Base-by-base conservation (phyloP, 2,797 vertebrate species). In the Choloepus didactylus region DNA sequence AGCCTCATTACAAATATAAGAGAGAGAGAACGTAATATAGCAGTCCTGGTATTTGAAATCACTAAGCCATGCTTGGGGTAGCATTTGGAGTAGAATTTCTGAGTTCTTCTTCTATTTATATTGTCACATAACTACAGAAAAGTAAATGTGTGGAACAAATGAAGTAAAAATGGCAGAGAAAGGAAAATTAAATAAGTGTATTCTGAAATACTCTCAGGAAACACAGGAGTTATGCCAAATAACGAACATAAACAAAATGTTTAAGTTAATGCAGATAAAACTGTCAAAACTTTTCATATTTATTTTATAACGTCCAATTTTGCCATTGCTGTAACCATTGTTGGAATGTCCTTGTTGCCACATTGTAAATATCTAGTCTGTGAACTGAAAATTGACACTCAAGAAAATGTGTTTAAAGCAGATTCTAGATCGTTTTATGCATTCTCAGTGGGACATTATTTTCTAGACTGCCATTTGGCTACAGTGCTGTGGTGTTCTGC, bases 71-170 rank as follows among this genome's bases (percentile, higher is more conserved):
- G n/a, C 35, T 29, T 49, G 11, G 35, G 21, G 49, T 75, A 56
- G 67, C 62, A 81, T 69, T 89, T 46, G 51, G 59, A 41, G 15
- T 66, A 85, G 46, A 35, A 93, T 69, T 75, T 93, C 62, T 19
- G 77, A 92, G 44, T 27, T 60, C n/a, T 62, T 73, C 64, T 38
- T 96, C 90, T 94, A 76, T 93, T 76, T 91, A 62, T 64, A 92
- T 35, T 69, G 44, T 79, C 85, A 92, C 18, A 73, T 94, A 86
- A 80, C 69, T 92, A n/a, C 70, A 79, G 60, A 87, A 88, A 95
- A 95, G 73, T 73, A 94, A 97, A 91, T 83, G 77, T 94, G 69
- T 79, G 49, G 86, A 96, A 96, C 87, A 93, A 95, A 97, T 86
- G 85, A 82, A 95, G 59, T 51, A 35, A 96, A 97, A 94, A 84